These are phyloP conservation scores for Halocynthia roretzi DNA, from an alignment of 23 tunicate genomes.

Conservation along the genomic window DNA sequence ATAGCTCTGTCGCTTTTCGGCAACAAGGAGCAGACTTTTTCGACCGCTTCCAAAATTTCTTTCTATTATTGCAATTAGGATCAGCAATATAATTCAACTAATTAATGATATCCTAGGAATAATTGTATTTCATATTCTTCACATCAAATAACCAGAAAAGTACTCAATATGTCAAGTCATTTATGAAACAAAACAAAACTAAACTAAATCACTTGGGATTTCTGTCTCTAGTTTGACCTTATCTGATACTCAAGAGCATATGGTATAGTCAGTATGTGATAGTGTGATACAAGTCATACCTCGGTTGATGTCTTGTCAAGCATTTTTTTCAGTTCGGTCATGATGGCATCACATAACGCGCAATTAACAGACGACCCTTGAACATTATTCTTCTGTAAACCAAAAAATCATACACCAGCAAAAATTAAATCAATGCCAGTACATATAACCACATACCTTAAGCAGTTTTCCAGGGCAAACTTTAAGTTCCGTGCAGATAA, in stretches of 20 bases:
- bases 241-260: too few relatives aligned
- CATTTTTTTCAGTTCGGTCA: slow-evolving; percentile 13
- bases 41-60: slow-evolving; percentile 52
- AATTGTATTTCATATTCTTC: too few relatives aligned
- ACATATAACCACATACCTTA: not conserved
- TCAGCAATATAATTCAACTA: not conserved
- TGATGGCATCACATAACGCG: slow-evolving; percentile 1
- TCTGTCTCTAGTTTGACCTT: too few relatives aligned
- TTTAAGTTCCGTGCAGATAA: not conserved
- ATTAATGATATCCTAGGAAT: too few relatives aligned
- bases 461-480: not conserved
- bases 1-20: slow-evolving; percentile 29
- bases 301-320: slow-evolving; percentile 23
- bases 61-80: slow-evolving; percentile 22
- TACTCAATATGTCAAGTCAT: too few relatives aligned
- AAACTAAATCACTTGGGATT: too few relatives aligned
- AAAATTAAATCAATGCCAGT: not conserved
- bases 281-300: slow-evolving; percentile 1
- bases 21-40: slow-evolving; percentile 47
- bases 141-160: too few relatives aligned
- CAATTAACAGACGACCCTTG: not conserved
- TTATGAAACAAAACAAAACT: too few relatives aligned
- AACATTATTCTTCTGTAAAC: not conserved
- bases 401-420: not conserved
- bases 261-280: too few relatives aligned